phyloP scores from a whole-genome alignment of 2,888 invertebrate species.

The Nipponacmea schrenckii region DNA sequence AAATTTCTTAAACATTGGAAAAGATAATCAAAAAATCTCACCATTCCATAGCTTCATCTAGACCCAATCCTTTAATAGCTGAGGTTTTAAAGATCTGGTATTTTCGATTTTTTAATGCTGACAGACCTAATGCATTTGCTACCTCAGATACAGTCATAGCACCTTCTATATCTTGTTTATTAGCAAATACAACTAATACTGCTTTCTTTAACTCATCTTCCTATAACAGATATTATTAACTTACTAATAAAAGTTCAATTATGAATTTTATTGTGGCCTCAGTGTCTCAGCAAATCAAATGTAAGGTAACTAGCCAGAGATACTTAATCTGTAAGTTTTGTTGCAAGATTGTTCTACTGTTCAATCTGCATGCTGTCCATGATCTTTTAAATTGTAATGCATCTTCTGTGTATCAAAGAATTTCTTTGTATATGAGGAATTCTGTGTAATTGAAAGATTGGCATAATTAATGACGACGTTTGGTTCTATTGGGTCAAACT shows the following conservation, averaged over 20 bases:
- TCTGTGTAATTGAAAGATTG: too few relatives aligned
- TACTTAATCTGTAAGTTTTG: too few relatives aligned
- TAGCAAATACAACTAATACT: slow-evolving; percentile 94
- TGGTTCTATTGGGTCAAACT: too few relatives aligned
- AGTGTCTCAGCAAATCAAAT: too few relatives aligned
- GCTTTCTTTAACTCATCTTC: slow-evolving; percentile 98
- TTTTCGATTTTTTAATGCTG: slow-evolving; percentile 93
- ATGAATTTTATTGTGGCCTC: background rate
- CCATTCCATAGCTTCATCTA: slow-evolving; percentile 99
- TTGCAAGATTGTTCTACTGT: too few relatives aligned
- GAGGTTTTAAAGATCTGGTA: slow-evolving; percentile 99
- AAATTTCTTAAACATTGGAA: too few relatives aligned
- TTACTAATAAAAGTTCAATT: background rate
- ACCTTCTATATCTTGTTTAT: slow-evolving; percentile 99
- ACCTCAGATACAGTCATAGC: slow-evolving; percentile 96
- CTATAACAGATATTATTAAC: slow-evolving; percentile 69
- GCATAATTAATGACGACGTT: too few relatives aligned
- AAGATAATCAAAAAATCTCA: slow-evolving; percentile 48
- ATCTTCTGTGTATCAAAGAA: too few relatives aligned
- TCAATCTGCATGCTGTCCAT: too few relatives aligned
- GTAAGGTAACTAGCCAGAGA: too few relatives aligned
- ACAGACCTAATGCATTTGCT: slow-evolving; percentile 93
- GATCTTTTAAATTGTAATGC: too few relatives aligned
- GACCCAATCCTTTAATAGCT: slow-evolving; percentile 96
- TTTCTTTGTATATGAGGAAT: too few relatives aligned